These are phyloP conservation scores for Sylvia borin DNA, from an alignment of 2,797 vertebrate genomes.

Conservation along the genomic window DNA sequence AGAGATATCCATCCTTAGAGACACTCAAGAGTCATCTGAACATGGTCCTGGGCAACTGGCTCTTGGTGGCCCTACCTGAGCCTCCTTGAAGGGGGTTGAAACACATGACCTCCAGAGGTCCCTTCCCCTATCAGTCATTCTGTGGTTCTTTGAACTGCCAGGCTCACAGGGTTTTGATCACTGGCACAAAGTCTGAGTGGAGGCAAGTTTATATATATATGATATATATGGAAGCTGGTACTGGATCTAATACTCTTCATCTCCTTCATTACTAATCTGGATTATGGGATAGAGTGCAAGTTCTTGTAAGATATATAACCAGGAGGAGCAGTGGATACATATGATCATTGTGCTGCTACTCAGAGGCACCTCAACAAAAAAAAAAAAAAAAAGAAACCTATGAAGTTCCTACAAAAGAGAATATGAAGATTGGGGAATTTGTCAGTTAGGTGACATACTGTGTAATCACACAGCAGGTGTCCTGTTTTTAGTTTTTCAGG, in stretches of 20 bases:
- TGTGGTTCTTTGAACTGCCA: background rate
- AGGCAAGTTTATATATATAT: background rate
- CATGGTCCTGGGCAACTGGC: fast-evolving
- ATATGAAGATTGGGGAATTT: no score
- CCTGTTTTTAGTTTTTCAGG: no score
- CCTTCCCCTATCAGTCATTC: background rate
- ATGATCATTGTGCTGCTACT: background rate
- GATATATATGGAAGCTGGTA: background rate
- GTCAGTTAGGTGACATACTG: no score
- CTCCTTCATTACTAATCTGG: background rate
- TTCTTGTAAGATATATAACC: background rate
- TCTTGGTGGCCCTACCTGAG: background rate
- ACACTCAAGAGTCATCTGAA: background rate
- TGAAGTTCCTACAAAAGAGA: background rate
- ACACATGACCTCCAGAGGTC: background rate
- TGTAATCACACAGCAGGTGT: no score
- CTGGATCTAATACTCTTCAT: background rate
- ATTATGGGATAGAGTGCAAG: background rate
- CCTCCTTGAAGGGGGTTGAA: background rate
- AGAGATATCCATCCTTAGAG: background rate
- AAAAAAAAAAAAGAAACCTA: background rate
- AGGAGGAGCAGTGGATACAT: background rate
- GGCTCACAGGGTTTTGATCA: background rate
- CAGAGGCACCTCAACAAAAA: background rate
- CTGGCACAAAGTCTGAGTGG: background rate